Percentiles rank a stretch among this genome's conserved stretches.
phyloP scores from a whole-genome alignment of 2,888 invertebrate genomes.

The Trimorus sp. region DNA sequence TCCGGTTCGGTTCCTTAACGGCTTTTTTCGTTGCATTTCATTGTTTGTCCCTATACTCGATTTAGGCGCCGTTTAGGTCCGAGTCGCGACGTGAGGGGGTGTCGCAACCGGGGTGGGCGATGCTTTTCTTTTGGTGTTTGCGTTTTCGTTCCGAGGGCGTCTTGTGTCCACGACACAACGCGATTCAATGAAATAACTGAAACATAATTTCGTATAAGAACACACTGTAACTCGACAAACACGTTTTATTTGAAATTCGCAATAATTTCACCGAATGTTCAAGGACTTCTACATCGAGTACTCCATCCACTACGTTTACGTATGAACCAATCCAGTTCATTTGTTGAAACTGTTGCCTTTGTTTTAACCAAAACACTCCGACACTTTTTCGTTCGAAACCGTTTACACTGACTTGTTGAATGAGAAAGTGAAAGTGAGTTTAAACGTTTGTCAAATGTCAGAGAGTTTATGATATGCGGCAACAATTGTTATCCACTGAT shows the following conservation, averaged over 20 bases:
- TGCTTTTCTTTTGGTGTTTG: no score
- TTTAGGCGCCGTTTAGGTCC: conserved; percentile 20
- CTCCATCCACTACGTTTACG: conserved; percentile 38
- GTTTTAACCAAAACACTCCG: no score
- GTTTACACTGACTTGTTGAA: no score
- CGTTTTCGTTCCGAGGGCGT: neutral
- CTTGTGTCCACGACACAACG: conserved; percentile 11
- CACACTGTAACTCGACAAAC: conserved; percentile 25
- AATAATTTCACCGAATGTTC: conserved; percentile 24
- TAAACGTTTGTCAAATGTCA: no score
- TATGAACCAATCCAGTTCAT: conserved; percentile 16
- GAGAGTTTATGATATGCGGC: no score
- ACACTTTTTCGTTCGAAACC: no score
- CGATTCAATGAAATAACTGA: conserved; percentile 39
- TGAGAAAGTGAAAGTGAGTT: no score
- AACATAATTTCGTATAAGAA: conserved; percentile 43
- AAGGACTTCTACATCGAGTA: conserved; percentile 40
- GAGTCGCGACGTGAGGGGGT: neutral
- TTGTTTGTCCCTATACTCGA: conserved; percentile 20
- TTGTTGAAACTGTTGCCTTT: neutral
- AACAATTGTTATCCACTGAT: no score
- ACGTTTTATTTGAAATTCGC: conserved; percentile 26
- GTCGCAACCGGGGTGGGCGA: neutral
- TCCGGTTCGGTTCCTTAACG: conserved; percentile 25
- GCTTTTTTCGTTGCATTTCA: conserved; percentile 26